Percentiles rank a stretch among this genome's conserved stretches.
Conservation (phyloP, 2,888 invertebrate species). For the Pharmacophagus antenor region DNA sequence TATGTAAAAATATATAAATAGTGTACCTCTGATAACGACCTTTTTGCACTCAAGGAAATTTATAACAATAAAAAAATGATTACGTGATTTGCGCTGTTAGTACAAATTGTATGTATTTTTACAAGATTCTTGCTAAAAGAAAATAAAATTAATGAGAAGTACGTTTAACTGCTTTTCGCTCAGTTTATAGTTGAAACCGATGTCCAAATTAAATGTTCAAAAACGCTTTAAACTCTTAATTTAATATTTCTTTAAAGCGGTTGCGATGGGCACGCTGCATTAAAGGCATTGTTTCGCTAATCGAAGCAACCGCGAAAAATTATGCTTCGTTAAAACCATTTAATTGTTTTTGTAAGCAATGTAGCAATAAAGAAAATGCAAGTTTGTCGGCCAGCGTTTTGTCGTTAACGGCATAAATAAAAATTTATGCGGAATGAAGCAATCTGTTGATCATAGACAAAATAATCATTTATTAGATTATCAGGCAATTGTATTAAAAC, state of each 20-base stretch:
- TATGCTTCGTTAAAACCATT: slow-evolving; percentile 16
- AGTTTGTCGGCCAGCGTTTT: slow-evolving; percentile 21
- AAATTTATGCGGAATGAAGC: slow-evolving; percentile 4
- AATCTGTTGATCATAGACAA: slow-evolving; percentile 7
- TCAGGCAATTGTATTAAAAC: no score
- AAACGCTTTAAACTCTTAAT: background rate
- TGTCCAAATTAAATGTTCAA: no score
- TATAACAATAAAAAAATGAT: no score
- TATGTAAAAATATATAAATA: no score
- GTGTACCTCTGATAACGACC: no score
- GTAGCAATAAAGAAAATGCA: slow-evolving; percentile 26
- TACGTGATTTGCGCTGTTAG: no score
- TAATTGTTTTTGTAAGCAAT: slow-evolving; percentile 20
- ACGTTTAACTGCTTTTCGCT: no score
- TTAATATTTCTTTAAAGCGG: slow-evolving; percentile 20
- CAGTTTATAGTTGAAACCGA: no score
- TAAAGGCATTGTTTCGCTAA: slow-evolving; percentile 41
- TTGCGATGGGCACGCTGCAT: slow-evolving; percentile 55
- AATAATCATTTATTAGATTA: background rate
- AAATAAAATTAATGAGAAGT: no score
- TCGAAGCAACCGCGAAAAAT: slow-evolving; percentile 23
- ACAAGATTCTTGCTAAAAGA: no score
- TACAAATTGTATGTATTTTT: no score
- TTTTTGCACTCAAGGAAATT: no score
- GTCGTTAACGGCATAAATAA: slow-evolving; percentile 14